phyloP scores from a whole-genome alignment of 2,888 invertebrate species.

The Melieria omissa region DNA sequence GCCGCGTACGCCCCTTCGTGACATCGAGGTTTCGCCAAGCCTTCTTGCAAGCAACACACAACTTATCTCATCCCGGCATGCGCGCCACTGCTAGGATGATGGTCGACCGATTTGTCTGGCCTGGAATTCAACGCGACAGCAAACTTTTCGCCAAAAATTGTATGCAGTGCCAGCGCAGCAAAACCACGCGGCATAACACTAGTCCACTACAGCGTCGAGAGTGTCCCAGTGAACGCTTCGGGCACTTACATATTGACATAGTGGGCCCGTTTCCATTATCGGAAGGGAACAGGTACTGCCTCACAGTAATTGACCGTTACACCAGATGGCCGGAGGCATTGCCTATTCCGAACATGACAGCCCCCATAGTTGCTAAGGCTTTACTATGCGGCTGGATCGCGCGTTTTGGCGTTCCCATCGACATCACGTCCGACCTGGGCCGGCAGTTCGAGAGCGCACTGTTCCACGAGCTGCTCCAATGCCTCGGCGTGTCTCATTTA shows the following conservation, averaged over 20 bases:
- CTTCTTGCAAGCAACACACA: conserved; percentile 36
- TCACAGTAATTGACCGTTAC: no score
- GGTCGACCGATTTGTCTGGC: conserved; percentile 49
- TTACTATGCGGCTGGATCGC: no score
- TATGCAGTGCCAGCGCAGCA: conserved; percentile 33
- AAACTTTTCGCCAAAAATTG: conserved; percentile 31
- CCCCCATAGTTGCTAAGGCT: no score
- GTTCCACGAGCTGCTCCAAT: no score
- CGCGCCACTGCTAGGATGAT: conserved; percentile 41
- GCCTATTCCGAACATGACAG: no score
- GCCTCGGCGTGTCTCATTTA: no score
- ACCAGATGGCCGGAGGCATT: no score
- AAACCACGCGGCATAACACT: not conserved
- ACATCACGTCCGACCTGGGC: no score
- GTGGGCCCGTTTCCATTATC: no score
- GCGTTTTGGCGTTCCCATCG: no score
- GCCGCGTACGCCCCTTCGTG: conserved; percentile 27
- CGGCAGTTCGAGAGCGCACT: no score
- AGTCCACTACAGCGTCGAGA: not conserved
- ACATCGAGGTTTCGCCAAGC: conserved; percentile 31
- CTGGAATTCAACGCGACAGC: conserved; percentile 43
- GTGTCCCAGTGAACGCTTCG: not conserved
- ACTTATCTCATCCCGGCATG: conserved; percentile 33
- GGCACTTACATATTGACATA: not conserved
- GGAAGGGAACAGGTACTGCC: no score